These are phyloP conservation scores for Tylochromis polylepis DNA, from an alignment of 2,113 vertebrate species.

Conservation along the genomic window DNA sequence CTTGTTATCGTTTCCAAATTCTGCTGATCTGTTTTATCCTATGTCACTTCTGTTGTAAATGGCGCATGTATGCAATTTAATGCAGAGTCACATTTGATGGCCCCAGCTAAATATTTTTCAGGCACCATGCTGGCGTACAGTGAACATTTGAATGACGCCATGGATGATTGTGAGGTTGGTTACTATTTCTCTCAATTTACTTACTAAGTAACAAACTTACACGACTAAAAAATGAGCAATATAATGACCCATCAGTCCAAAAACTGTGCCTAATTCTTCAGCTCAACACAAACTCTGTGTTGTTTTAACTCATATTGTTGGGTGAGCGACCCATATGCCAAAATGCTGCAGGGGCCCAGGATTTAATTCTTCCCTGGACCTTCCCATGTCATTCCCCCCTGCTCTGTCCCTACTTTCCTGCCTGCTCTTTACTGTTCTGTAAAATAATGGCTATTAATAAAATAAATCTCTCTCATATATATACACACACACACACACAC, in stretches of 20 bases:
- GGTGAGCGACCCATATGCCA: neutral
- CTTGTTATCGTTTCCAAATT: rapidly evolving
- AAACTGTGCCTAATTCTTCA: neutral
- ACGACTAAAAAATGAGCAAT: rapidly evolving
- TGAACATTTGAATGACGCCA: neutral
- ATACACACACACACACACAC: too few species aligned
- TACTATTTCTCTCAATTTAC: neutral
- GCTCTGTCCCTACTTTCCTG: neutral
- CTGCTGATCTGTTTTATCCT: neutral
- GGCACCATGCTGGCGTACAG: neutral
- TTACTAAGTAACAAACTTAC: neutral
- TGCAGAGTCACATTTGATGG: neutral
- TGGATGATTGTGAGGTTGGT: neutral
- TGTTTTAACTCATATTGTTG: neutral
- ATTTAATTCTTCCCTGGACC: neutral
- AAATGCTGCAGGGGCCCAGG: neutral
- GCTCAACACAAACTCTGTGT: neutral
- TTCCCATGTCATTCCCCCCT: neutral
- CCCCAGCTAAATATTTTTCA: neutral
- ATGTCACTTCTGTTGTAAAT: neutral
- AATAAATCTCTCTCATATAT: too few species aligned
- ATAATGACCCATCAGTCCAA: neutral
- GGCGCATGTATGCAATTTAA: neutral
- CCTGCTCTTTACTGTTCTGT: neutral
- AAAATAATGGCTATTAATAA: neutral